Conservation (phyloP, 2,797 vertebrate species). For the Paedocypris micromegethes region DNA sequence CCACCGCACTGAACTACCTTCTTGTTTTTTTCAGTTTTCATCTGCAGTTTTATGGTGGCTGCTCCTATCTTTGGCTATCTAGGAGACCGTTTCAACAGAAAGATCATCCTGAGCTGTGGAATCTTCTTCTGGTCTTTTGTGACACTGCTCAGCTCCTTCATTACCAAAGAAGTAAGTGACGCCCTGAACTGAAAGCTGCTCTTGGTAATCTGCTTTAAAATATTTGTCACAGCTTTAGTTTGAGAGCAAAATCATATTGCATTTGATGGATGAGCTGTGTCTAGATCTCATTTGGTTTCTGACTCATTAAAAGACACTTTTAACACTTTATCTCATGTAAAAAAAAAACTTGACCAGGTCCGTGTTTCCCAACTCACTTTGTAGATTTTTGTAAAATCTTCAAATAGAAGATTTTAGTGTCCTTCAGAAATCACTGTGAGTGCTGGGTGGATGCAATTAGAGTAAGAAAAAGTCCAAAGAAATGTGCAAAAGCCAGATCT, state of each 20-base stretch:
- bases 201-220: not conserved
- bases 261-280: not conserved
- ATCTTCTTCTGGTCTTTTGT: slow-evolving; percentile 85
- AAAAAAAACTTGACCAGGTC: not conserved
- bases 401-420: too few species aligned
- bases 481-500: too few species aligned
- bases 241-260: too few species aligned
- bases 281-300: slow-evolving; percentile 29
- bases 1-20: not conserved
- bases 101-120: slow-evolving; percentile 82
- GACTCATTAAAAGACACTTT: slow-evolving; percentile 30
- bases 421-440: too few species aligned
- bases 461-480: too few species aligned
- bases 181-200: too few species aligned
- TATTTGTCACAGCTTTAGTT: not conserved
- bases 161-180: slow-evolving; percentile 74
- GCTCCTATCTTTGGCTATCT: slow-evolving; percentile 85
- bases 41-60: slow-evolving; percentile 87
- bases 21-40: slow-evolving; percentile 72
- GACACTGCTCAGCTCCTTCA: slow-evolving; percentile 84
- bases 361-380: too few species aligned
- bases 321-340: slow-evolving; percentile 8
- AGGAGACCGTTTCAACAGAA: slow-evolving; percentile 85
- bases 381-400: too few species aligned
- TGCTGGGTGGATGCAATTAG: too few species aligned